phyloP scores from a whole-genome alignment of 2,113 vertebrate genomes.

The Corydoras sp. region DNA sequence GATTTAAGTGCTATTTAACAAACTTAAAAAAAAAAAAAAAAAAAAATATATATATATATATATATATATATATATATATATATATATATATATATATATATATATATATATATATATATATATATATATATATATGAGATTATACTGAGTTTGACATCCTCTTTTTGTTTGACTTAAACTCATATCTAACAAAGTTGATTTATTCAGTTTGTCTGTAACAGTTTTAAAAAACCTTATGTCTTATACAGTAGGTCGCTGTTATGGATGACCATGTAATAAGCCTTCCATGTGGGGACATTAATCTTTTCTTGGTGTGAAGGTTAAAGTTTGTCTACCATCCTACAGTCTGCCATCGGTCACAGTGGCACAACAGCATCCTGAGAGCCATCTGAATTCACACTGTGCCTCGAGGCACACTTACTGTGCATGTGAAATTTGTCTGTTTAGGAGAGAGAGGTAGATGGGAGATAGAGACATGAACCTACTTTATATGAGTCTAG shows the following conservation, averaged over 20 bases:
- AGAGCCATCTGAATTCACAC: constrained; percentile 23
- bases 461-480: neutral
- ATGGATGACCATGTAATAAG: constrained; percentile 45
- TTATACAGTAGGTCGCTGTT: constrained; percentile 21
- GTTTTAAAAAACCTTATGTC: constrained; percentile 44
- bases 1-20: too few relatives aligned
- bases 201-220: constrained; percentile 35
- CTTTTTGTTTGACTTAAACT: too few relatives aligned
- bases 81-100: too few relatives aligned
- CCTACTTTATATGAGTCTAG: constrained; percentile 35
- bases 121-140: too few relatives aligned
- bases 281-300: constrained; percentile 42
- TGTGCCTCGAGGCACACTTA: constrained; percentile 19
- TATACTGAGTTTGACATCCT: too few relatives aligned
- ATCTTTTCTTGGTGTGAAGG: constrained; percentile 56
- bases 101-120: too few relatives aligned
- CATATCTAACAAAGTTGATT: constrained; percentile 42
- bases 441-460: neutral
- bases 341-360: constrained; percentile 21
- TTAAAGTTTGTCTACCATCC: constrained; percentile 43
- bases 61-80: too few relatives aligned
- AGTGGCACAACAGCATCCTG: neutral
- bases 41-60: too few relatives aligned
- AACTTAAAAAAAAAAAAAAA: too few relatives aligned
- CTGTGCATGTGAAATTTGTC: constrained; percentile 43